These are phyloP conservation scores for Coboldia fuscipes DNA, from an alignment of 1,140 invertebrate species.

Conservation along the genomic window DNA sequence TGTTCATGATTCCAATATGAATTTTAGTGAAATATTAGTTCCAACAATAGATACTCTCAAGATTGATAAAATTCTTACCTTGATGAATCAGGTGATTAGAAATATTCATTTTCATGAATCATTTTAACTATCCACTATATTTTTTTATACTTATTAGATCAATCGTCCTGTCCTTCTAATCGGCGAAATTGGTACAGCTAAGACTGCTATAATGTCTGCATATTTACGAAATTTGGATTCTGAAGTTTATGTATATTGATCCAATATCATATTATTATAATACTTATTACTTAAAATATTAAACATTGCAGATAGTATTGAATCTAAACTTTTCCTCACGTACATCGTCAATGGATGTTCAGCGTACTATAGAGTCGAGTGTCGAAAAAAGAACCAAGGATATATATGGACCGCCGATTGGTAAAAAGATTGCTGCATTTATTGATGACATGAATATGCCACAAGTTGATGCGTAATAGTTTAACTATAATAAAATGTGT, in stretches of 20 bases:
- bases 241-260: conserved; percentile 42
- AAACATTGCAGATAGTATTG: conserved; percentile 38
- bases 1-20: conserved; percentile 39
- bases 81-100: conserved; percentile 46
- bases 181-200: conserved; percentile 77
- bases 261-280: no score
- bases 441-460: conserved; percentile 93
- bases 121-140: conserved; percentile 3
- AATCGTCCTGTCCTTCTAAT: conserved; percentile 60
- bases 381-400: conserved; percentile 79
- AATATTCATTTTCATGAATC: no score
- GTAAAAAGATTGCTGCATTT: conserved; percentile 70
- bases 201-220: conserved; percentile 68
- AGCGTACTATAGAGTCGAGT: conserved; percentile 62
- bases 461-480: conserved; percentile 32
- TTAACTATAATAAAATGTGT: not conserved
- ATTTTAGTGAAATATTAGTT: conserved; percentile 67
- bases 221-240: conserved; percentile 49
- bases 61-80: conserved; percentile 49
- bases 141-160: conserved; percentile 20
- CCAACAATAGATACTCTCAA: conserved; percentile 71
- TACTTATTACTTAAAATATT: no score
- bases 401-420: conserved; percentile 64
- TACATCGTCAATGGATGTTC: conserved; percentile 73
- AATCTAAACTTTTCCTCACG: conserved; percentile 79